These are phyloP conservation scores for Scolopax mira DNA, from an alignment of 2,113 vertebrate genomes.

Conservation along the genomic window DNA sequence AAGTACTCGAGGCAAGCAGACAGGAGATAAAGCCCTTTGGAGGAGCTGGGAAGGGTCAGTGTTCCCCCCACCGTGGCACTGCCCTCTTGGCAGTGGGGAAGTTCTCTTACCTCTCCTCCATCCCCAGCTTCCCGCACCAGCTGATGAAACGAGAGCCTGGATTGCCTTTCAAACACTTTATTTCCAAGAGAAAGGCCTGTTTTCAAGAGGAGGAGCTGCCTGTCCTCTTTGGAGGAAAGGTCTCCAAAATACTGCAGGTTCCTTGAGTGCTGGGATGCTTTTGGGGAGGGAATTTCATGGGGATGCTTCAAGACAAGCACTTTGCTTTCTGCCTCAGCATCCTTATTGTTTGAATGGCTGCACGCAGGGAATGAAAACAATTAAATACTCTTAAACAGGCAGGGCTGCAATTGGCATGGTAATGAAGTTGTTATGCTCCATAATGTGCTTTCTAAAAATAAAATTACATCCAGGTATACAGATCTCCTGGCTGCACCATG, in stretches of 20 bases:
- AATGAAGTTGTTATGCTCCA: constrained; percentile 32
- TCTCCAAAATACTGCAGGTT: neutral
- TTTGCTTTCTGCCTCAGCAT: neutral
- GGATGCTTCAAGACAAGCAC: neutral
- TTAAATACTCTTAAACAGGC: constrained; percentile 36
- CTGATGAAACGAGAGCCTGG: neutral
- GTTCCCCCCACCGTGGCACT: accelerated
- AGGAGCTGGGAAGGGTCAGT: neutral
- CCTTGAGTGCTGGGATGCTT: neutral
- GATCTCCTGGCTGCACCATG: neutral
- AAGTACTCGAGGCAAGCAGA: neutral
- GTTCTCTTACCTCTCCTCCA: neutral
- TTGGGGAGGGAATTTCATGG: neutral
- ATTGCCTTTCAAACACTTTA: neutral
- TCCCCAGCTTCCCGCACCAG: neutral
- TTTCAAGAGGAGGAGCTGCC: neutral
- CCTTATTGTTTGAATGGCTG: neutral
- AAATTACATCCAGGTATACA: constrained; percentile 23
- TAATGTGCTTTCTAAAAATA: constrained; percentile 46
- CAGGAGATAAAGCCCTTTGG: neutral
- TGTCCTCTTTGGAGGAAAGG: neutral
- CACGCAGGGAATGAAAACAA: neutral
- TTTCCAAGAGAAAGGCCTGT: neutral
- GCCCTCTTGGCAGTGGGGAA: neutral
- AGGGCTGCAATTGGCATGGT: neutral